phyloP scores from a whole-genome alignment of 35 echinoderm and acorn worm genomes.

The Apostichopus parvimensis region DNA sequence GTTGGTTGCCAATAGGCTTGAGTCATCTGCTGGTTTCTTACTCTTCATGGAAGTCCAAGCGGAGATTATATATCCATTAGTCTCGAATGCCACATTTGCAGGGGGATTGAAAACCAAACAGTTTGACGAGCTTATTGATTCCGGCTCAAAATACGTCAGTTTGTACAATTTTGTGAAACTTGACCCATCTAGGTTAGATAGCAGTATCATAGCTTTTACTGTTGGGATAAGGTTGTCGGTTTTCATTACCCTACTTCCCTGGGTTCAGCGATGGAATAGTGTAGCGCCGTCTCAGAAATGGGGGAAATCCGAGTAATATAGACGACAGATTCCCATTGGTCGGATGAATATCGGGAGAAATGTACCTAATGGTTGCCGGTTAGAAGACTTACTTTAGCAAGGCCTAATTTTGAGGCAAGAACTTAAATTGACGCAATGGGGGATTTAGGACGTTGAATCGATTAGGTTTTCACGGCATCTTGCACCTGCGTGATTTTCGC shows the following conservation, averaged over 20 bases:
- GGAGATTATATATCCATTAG: background rate
- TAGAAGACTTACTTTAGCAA: constrained; percentile 1
- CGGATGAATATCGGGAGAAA: background rate
- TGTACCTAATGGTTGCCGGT: background rate
- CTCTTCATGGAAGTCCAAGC: background rate
- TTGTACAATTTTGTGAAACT: constrained; percentile 26
- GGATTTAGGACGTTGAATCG: constrained; percentile 9
- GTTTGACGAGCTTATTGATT: constrained; percentile 35
- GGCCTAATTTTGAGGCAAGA: background rate
- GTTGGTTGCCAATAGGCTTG: background rate
- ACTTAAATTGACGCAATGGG: background rate
- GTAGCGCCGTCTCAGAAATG: background rate
- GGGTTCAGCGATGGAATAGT: background rate
- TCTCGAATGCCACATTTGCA: background rate
- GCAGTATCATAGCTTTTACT: constrained; percentile 23
- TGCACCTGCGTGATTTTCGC: background rate
- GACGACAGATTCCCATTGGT: background rate
- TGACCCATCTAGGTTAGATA: constrained; percentile 39
- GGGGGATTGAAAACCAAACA: constrained; percentile 20
- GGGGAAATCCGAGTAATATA: background rate
- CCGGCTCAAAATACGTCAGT: constrained; percentile 32
- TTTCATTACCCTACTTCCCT: constrained; percentile 36
- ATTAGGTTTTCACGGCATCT: constrained; percentile 1
- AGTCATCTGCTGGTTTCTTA: background rate
- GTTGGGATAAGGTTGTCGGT: constrained; percentile 41